Evolutionary conservation across 2,888 invertebrate species (phyloP), one percentile per base, ranked within the genome.

Genomic region (Mythimna impura): DNA sequence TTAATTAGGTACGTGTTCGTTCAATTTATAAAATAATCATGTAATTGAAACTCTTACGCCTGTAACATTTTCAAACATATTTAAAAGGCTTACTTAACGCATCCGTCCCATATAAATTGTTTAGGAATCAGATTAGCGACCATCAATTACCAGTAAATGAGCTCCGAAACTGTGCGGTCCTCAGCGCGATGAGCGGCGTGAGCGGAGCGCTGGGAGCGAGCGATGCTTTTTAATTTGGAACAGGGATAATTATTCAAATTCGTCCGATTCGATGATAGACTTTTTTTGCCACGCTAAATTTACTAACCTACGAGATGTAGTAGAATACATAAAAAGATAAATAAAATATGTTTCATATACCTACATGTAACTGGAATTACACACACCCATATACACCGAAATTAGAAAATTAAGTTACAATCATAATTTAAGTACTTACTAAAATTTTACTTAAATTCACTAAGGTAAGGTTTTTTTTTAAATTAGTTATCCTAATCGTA

Each of bases 111-210:
- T 63, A 86, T 84, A 76, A 74, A 77, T 86, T 69, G 36, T 54
- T 47, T 61, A 66, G 25, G 69, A 76, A 80, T 86, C 63, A 85
- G 85, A 85, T 85, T 72, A 86, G 76, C 67, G 58, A 47, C 70
- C 76, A 85, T 85, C 80, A 75, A 85, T 85, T 86, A 80, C 71
- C 34, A 66, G 67, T 36, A 83, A 85, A 85, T 81, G 85, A 85
- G 83, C 73, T 81, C 78, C 50, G 63, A 76, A 78, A 36, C 82
- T 75, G 84, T 67, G 66, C 67, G 76, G 57, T 61, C 65, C 50
- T 36, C 62, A 58, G 66, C 58, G 47, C 40, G 2, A 57, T 22
- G 67, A 80, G 69, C 47, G 36, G 34, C 30, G 55, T 43, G 43
- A 67, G 47, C 40, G 22, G 34, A 47, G 66, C 43, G 43, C 34